Base-by-base conservation (phyloP, 92 coral and sea anemone species). In the Porites cylindrica region DNA sequence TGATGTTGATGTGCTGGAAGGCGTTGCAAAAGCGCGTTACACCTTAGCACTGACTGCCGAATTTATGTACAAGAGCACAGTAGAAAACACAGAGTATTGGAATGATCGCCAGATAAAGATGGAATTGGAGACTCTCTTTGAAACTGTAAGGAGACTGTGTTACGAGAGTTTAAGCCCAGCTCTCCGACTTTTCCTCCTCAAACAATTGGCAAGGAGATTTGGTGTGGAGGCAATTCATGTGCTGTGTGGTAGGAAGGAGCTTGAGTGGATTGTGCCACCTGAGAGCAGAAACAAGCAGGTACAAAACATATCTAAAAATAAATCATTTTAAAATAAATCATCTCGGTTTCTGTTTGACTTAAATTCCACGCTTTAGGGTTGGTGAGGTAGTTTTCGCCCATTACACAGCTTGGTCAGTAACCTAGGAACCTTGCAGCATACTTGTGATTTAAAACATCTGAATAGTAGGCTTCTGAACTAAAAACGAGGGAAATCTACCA, bases 191-290 rank as follows among this genome's bases (percentile, higher is more conserved):
- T 94, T 87, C 90, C 85, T 94, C 20, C 78, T 92, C 75, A 94
- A 92, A 68, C 98, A 92, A 81, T 81, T 94, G 75, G 92, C 86
- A 51, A 80, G 98, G 54, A 88, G 91, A 47, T 90, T 72, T 85
- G 98, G 98, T 77, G 92, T 79, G 56, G 89, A 91, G n/a, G 88
- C 89, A 52, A 85, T 94, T 60, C 77, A 83, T 26, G 56, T 43
- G 70, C 74, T 92, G 78, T 82, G 92, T 7, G 86, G 72, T 64
- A 80, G 70, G 20, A 89, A 66, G 47, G 94, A 88, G 10, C 65
- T 87, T 17, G 82, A 90, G 69, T 94, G 98, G 98, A 80, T 94
- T 77, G 85, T 92, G n/a, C 95, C 95, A 14, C 80, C 77, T 8
- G 94, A 91, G 62, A 72, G 70, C 64, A 83, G 80, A 65, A 74